These are phyloP conservation scores for Onychomys torridus DNA, from an alignment of 2,797 vertebrate genomes.

Conservation along the genomic window DNA sequence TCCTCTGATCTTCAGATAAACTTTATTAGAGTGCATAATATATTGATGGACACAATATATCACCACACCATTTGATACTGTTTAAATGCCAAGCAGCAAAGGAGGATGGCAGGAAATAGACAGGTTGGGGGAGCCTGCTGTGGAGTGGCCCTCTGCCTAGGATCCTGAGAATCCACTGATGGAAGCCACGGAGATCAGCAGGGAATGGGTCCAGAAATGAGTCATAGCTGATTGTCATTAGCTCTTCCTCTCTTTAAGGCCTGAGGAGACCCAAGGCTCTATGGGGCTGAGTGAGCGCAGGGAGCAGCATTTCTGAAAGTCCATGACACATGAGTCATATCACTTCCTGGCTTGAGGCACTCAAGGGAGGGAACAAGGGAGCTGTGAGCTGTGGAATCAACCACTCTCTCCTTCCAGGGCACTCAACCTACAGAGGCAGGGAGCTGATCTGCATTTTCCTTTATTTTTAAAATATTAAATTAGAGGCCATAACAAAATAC, in stretches of 20 bases:
- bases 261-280: background rate
- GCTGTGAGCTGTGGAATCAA: background rate
- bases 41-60: no score
- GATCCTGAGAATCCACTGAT: background rate
- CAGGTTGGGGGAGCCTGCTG: background rate
- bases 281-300: background rate
- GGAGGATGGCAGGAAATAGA: background rate
- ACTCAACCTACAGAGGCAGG: background rate
- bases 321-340: background rate
- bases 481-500: background rate
- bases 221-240: background rate
- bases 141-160: no score
- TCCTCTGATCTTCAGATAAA: no score
- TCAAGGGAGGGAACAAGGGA: background rate
- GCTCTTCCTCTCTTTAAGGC: background rate
- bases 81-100: background rate
- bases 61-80: background rate
- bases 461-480: conserved; percentile 37
- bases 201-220: background rate
- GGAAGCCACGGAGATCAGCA: background rate
- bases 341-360: no score
- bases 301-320: background rate
- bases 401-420: background rate
- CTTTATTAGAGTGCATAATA: no score
- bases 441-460: background rate